Evolutionary conservation across 2,113 vertebrate species (phyloP).

Genomic region (Grallaria varia): DNA sequence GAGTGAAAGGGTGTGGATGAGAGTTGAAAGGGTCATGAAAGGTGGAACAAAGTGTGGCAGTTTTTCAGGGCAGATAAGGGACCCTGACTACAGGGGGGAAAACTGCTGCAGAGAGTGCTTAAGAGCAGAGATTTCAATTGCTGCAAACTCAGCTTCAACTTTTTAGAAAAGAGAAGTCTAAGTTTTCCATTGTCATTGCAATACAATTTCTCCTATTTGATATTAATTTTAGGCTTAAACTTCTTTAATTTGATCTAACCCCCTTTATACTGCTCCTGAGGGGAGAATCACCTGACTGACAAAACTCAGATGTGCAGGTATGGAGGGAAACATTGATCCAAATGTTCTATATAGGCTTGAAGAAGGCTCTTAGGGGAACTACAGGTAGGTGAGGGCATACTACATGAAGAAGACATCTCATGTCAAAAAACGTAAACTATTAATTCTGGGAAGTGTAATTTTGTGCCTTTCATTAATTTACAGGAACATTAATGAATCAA

Average conservation of each 20-base stretch:
- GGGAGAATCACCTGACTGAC: background rate
- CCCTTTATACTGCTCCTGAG: background rate
- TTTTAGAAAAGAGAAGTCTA: background rate
- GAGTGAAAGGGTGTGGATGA: background rate
- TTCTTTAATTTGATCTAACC: background rate
- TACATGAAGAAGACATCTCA: background rate
- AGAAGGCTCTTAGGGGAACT: background rate
- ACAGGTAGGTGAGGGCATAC: background rate
- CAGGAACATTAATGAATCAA: background rate
- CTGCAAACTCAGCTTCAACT: background rate
- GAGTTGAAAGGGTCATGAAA: background rate
- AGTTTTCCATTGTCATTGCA: background rate
- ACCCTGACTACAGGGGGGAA: background rate
- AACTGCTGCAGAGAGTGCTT: background rate
- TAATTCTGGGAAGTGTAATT: background rate
- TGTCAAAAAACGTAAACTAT: background rate
- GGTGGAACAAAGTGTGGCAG: background rate
- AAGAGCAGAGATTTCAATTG: background rate
- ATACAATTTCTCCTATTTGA: background rate
- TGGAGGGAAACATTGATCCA: background rate
- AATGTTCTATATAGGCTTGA: background rate
- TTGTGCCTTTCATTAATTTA: background rate
- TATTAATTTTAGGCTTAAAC: background rate
- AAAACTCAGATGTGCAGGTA: background rate
- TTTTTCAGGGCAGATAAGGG: background rate